Conservation (phyloP, 2,797 vertebrate genomes). For the Melanotaenia parkinsoni region DNA sequence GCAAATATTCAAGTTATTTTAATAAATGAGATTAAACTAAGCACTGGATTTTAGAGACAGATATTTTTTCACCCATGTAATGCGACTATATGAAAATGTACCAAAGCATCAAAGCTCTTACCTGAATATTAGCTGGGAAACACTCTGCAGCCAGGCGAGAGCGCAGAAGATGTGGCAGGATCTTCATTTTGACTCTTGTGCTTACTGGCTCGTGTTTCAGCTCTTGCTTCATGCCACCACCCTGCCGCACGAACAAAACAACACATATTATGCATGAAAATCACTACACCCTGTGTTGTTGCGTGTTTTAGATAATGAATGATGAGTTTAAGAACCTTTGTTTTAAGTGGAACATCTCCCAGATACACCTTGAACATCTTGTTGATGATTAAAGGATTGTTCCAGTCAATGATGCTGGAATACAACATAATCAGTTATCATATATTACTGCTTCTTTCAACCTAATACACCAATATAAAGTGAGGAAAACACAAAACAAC, state of each 20-base stretch:
- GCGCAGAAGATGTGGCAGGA: conserved; percentile 94
- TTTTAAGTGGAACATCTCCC: conserved; percentile 97
- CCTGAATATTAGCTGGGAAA: conserved; percentile 98
- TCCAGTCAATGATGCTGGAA: conserved; percentile 96
- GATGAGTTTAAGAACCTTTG: conserved; percentile 86
- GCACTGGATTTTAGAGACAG: too few species aligned
- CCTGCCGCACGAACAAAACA: conserved; percentile 73
- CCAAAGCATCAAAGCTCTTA: conserved; percentile 43
- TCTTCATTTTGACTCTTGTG: conserved; percentile 97
- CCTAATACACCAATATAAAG: too few species aligned
- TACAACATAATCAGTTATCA: conserved; percentile 33
- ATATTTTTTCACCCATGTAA: too few species aligned
- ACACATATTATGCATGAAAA: neutral
- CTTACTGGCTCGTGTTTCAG: conserved; percentile 97
- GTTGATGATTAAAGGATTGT: conserved; percentile 94
- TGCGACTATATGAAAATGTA: neutral
- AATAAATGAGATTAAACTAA: too few species aligned
- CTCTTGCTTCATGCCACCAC: conserved; percentile 91
- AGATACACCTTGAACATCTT: conserved; percentile 98
- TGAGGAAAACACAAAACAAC: neutral
- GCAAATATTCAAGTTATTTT: too few species aligned
- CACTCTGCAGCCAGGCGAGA: conserved; percentile 95
- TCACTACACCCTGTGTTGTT: neutral
- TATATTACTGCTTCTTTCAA: neutral
- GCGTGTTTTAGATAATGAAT: neutral